Evolutionary conservation across 1,140 invertebrate genomes (phyloP), one percentile per base, ranked within the genome.

Genomic region (Neomicropteryx cornuta): DNA sequence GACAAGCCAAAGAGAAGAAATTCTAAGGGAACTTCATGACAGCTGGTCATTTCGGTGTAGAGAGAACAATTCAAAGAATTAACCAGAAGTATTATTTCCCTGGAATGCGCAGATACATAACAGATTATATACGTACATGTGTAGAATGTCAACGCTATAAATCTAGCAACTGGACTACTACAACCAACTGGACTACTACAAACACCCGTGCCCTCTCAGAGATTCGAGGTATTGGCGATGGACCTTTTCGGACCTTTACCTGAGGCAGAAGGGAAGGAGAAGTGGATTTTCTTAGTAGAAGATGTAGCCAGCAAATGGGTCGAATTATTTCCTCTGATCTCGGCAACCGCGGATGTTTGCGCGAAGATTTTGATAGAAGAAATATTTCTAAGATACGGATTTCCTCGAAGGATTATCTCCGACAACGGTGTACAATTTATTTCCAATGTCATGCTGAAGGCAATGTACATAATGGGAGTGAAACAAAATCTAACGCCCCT

Each of bases 371-470:
- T 64, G 0, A 32, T 60, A 3, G 42, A 58, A 13, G 55, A 62
- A 43, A 27, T 62, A 18, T 45, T 61, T 37, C 29, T 64, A 6
- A 43, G 59, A 13, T 64, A 55, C 42, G 58, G 61, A 4, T 11
- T 53, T 5, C 52, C 57, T 8, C 23, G 53, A 23, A 16, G 47
- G 14, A 28, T 64, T 2, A 53, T 53, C 8, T 50, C 49, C 14
- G 60, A 64, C 19, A 62, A 61, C 36, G 57, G 58, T 6, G 41
- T 43, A 0, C 59, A 61, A 38, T 62, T 61, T 36, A 41, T 59
- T 4, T 48, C 36, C 19, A 38, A 34, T 6, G 43, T 60, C 2
- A 54, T 58, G 49, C 56, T 48, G 36, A 14, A 50, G 38, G 11
- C 49, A 2, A 33, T 29, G 0, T 47, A 41, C 34, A 45, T 43